Evolutionary conservation across 2,797 vertebrate genomes (phyloP).

Genomic region (Neosalanx taihuensis): DNA sequence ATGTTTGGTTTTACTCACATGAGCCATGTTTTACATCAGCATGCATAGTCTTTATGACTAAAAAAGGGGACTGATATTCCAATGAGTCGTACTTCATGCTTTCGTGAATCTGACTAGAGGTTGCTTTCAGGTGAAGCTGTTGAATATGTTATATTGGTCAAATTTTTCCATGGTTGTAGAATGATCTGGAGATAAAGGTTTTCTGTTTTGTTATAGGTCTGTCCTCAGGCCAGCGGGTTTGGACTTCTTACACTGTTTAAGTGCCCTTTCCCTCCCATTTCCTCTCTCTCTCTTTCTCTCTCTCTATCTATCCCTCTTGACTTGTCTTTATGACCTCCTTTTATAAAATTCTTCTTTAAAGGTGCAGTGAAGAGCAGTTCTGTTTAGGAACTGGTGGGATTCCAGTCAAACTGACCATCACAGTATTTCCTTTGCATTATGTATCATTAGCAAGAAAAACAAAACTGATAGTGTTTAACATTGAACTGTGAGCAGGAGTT

Average conservation of each 20-base stretch:
- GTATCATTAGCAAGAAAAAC: neutral
- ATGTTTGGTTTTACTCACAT: neutral
- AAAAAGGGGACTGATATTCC: neutral
- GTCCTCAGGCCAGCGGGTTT: conserved; percentile 38
- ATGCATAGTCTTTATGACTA: neutral
- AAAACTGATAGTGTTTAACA: neutral
- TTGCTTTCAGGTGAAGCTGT: neutral
- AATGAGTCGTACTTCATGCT: conserved; percentile 1
- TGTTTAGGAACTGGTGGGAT: too few relatives aligned
- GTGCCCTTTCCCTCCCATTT: conserved; percentile 3
- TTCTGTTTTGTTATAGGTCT: conserved; percentile 39
- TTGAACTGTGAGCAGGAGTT: neutral
- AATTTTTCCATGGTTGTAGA: conserved; percentile 44
- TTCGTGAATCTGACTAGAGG: neutral
- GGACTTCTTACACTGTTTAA: conserved; percentile 18
- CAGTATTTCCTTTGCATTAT: neutral
- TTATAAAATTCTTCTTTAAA: neutral
- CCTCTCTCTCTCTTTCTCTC: neutral
- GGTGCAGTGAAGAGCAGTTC: neutral
- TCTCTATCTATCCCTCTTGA: neutral
- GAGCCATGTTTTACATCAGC: neutral
- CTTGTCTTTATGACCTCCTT: neutral
- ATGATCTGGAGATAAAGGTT: conserved; percentile 37
- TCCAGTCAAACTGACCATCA: neutral
- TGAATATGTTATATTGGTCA: neutral